These are phyloP conservation scores for Pammene aurita DNA, from an alignment of 2,888 invertebrate genomes.

Conservation along the genomic window DNA sequence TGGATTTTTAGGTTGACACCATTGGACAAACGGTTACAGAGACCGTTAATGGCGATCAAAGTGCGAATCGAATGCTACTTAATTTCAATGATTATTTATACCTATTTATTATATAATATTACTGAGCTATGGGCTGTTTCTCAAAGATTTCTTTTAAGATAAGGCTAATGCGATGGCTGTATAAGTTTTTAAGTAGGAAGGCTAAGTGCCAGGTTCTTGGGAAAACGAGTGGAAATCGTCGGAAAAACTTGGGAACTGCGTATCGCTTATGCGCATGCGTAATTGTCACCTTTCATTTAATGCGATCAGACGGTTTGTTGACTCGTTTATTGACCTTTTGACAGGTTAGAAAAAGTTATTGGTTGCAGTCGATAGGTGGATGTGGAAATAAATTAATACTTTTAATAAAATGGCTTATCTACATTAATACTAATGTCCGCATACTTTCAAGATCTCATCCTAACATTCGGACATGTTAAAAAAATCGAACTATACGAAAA, in stretches of 20 bases:
- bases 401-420: too few species aligned
- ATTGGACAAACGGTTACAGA: conserved; percentile 25
- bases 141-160: conserved; percentile 48
- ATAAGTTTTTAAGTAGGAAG: conserved; percentile 53
- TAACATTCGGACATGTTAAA: too few species aligned
- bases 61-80: conserved; percentile 34
- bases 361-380: too few species aligned
- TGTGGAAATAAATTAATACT: too few species aligned
- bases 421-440: too few species aligned
- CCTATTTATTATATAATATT: conserved; percentile 15
- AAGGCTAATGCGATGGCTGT: conserved; percentile 32
- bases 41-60: conserved; percentile 5
- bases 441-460: too few species aligned
- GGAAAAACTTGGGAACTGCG: conserved; percentile 61
- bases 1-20: conserved; percentile 43
- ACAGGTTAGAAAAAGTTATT: background rate
- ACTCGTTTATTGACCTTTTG: conserved; percentile 44
- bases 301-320: conserved; percentile 56
- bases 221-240: conserved; percentile 59
- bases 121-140: conserved; percentile 52
- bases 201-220: conserved; percentile 52
- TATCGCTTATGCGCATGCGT: conserved; percentile 53
- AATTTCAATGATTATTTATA: conserved; percentile 23
- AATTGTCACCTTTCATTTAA: conserved; percentile 62
- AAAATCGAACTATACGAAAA: too few species aligned